Conservation (phyloP, 2,888 invertebrate genomes). For the Leucania comma region DNA sequence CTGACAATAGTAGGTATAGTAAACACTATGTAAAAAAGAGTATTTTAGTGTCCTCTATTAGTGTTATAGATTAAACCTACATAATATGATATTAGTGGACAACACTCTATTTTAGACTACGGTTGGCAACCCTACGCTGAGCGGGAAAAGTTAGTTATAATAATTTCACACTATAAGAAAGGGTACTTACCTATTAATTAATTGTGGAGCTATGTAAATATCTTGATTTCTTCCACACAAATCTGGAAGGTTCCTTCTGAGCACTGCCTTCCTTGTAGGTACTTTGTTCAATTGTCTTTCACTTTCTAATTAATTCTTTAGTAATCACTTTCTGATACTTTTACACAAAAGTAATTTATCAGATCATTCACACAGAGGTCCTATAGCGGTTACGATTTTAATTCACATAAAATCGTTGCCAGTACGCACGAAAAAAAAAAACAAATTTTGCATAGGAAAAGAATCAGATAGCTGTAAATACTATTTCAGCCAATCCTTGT, state of each 20-base stretch:
- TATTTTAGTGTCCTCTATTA: too few relatives aligned
- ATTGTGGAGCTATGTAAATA: neutral
- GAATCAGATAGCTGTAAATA: too few relatives aligned
- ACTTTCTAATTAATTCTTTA: neutral
- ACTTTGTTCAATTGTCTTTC: neutral
- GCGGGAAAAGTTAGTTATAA: too few relatives aligned
- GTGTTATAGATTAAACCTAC: too few relatives aligned
- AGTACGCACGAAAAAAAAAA: neutral
- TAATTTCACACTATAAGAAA: too few relatives aligned
- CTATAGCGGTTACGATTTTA: neutral
- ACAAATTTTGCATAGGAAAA: neutral
- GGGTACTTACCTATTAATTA: neutral
- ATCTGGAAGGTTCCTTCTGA: neutral
- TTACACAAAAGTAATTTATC: neutral
- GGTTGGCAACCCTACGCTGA: too few relatives aligned
- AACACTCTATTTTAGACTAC: too few relatives aligned
- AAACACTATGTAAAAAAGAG: too few relatives aligned
- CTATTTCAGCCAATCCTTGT: neutral
- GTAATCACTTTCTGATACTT: neutral
- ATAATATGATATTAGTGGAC: too few relatives aligned
- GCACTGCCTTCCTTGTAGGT: neutral
- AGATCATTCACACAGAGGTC: neutral
- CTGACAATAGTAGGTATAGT: too few relatives aligned
- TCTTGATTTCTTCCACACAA: neutral
- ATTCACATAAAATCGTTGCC: neutral